These are phyloP conservation scores for Smutsia gigantea DNA, from an alignment of 2,797 vertebrate species.

Conservation along the genomic window DNA sequence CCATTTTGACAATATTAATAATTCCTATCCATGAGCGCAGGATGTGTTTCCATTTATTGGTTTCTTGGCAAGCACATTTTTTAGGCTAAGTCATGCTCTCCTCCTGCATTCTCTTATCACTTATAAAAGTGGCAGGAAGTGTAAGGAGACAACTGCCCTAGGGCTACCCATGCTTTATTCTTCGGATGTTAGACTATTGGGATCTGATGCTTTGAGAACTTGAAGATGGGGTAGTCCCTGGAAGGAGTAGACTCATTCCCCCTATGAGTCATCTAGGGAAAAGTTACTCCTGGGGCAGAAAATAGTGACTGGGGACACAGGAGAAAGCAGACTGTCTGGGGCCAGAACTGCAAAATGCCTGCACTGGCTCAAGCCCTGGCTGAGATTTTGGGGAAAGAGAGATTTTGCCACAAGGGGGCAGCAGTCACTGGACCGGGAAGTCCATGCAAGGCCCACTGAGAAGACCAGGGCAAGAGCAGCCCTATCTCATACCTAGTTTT, in stretches of 20 bases:
- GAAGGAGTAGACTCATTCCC: not conserved
- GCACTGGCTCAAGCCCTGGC: not conserved
- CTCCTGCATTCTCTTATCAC: not conserved
- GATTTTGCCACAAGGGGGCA: constrained; percentile 35
- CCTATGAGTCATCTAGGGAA: not conserved
- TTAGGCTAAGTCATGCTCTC: not conserved
- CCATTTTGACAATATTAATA: too few relatives aligned
- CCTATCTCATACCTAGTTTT: not conserved
- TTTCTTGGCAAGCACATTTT: not conserved
- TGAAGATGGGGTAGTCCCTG: not conserved
- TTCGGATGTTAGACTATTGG: not conserved
- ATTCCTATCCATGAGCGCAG: too few relatives aligned
- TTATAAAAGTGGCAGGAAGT: not conserved
- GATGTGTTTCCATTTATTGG: too few relatives aligned
- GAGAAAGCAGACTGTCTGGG: not conserved
- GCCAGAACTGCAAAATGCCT: not conserved
- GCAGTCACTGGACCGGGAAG: not conserved
- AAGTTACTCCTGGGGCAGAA: not conserved
- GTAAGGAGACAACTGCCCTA: not conserved
- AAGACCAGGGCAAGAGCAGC: not conserved
- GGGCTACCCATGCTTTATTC: not conserved
- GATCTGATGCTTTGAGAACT: not conserved
- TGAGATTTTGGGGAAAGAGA: accelerated
- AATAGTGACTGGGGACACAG: not conserved
- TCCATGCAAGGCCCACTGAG: not conserved